Evolutionary conservation across 2,888 invertebrate species (phyloP), one percentile per base, ranked within the genome.

Genomic region (Ditula angustiorana): DNA sequence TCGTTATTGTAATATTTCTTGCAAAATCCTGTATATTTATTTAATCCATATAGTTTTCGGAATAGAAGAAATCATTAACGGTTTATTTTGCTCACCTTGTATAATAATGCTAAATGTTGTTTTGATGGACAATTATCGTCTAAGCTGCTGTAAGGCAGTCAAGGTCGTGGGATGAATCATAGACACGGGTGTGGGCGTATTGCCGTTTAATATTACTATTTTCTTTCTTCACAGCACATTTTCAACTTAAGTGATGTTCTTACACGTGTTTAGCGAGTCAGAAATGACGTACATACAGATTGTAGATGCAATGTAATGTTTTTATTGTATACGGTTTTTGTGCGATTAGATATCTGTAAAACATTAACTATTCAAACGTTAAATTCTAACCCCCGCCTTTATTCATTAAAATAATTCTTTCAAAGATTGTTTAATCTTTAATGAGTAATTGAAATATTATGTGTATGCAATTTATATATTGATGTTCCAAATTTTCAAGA

Each of bases 81-180:
- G 35, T 37, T 47, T 61, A 37, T 26, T 53, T 37, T 1, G 46
- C 28, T 26, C 24, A 10, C 13, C 13, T 21, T 10, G 19, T 28
- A 55, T 28, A 19, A 62, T 53, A 19, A 8, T 23, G 30, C 24
- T 24, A 10, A 28, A 62, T 35, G 23, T 37, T 30, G 28, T n/a
- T 41, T 62, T 56, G 62, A 49, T 56, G 28, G 49, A 23, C 41
- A 49, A 44, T 50, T 26, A 13, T 11, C 33, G 41, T 24, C 19
- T 57, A 57, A 19, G 41, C 41, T 63, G 47, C 19, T 52, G 52
- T 46, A n/a, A 23, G 41, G 63, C 33, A 44, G 63, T 44, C 57
- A 63, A 63, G 63, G 63, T 24, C 33, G 24, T 41, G 13, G 57
- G 57, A 44, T 57, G 63, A 63, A 50, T 57, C 63, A 63, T 44